Base-by-base conservation (phyloP, 2,113 vertebrate species). In the Anser brachyrhynchus region DNA sequence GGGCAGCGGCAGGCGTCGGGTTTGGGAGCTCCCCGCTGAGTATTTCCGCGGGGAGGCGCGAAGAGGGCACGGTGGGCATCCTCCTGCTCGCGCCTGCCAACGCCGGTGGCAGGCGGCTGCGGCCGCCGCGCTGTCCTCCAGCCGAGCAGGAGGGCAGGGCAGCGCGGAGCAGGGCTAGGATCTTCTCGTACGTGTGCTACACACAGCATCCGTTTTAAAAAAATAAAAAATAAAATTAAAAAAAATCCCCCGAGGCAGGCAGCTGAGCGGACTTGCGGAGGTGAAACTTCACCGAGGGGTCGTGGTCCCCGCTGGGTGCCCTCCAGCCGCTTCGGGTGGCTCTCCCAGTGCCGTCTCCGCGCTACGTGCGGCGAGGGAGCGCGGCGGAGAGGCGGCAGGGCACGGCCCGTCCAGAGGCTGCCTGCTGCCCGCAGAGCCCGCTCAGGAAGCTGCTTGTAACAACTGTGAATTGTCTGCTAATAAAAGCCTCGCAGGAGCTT, bases 391-490 rank as follows among this genome's bases (percentile, higher is more conserved):
- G 57, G 3, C 0, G 26, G 78, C 7, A 1, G 49, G 31, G 67
- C 46, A 9, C 62, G 26, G 51, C 22, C 51, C 0, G 5, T 46
- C 54, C 58, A 2, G 84, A 41, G 12, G 1, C 11, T 1, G 4
- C 35, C 16, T 20, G 13, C 23, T 81, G 93, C 26, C 89, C 76
- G 3, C 82, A 72, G 78, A 84, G 61, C 71, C 94, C 3, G 41
- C 90, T 90, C 41, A 14, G 93, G 72, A 90, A 83, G 71, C 91
- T 52, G 67, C 89, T 88, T 89, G 69, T 46, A 62, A 74, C 93
- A 93, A 46, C 93, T 89, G 76, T n/a, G 3, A 93, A 73, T 93
- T 93, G 76, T 37, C 89, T 87, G 55, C 73, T 87, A 64, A 69
- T 90, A 82, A 74, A 89, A 96, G 49, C 89, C 59, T 89, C 1